Base-by-base conservation (phyloP, 2,797 vertebrate species). In the Parauchenoglanis ngamensis region DNA sequence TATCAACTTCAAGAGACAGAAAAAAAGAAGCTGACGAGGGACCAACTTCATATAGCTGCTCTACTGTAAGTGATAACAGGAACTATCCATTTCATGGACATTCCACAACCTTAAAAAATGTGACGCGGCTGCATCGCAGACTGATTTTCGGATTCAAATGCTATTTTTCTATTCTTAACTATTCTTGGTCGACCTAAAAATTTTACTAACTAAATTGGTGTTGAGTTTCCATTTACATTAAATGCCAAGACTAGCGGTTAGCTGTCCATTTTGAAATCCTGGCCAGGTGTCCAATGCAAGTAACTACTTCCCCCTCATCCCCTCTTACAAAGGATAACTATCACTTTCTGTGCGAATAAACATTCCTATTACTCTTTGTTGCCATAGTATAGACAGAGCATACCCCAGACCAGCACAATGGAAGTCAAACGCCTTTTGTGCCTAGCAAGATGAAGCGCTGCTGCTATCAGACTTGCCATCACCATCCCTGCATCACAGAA, bases 391-490 rank as follows among this genome's bases (percentile, higher is more conserved):
- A 92, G 92, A 91, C 83, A 87, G 80, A 90, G 84, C 89, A 90
- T 77, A 77, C 89, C 90, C 61, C 86, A 86, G 91, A 93, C 88
- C 90, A 93, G 91, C 85, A 91, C 90, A 93, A 95, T 95, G 92
- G 92, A 93, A 93, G 93, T 95, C 94, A 94, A 94, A 94, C 90
- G 93, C 89, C 92, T 93, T 93, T 91, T 90, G 92, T 93, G 93
- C 91, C 90, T 10, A 49, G 86, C 87, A 86, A 93, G 93, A 94
- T 90, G 46, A 89, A 90, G 92, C 91, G 91, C 91, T 92, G 92
- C 90, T 90, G 86, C 92, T 93, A 95, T 95, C 95, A 92, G 93
- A 86, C 88, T 86, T 92, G 92, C 93, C 94, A 95, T 95, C 94
- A 93, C 91, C 93, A 92, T 93, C 92, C 94, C 94, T 91, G 91